Conservation (phyloP, 2,888 invertebrate genomes). For the Lasioglossum calceatum region DNA sequence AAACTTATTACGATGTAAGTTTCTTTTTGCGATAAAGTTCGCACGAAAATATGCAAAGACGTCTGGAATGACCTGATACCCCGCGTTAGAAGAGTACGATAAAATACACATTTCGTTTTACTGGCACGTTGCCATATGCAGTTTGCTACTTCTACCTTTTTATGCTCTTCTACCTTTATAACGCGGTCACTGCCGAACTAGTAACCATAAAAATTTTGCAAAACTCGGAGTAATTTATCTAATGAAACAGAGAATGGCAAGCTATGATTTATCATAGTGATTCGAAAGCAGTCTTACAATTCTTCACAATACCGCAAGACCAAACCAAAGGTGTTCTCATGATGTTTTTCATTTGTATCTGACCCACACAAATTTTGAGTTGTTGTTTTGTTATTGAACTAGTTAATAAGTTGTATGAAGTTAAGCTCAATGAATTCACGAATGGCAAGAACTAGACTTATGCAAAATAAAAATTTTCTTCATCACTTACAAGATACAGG, state of each 20-base stretch:
- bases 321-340: too few relatives aligned
- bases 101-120: constrained; percentile 26
- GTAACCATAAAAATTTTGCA: background rate
- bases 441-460: too few relatives aligned
- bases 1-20: constrained; percentile 3
- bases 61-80: constrained; percentile 18
- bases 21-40: background rate
- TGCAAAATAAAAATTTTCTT: too few relatives aligned
- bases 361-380: too few relatives aligned
- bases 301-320: too few relatives aligned
- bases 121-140: constrained; percentile 12
- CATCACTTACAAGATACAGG: too few relatives aligned
- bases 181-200: background rate
- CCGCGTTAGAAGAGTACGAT: background rate
- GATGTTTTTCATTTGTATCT: too few relatives aligned
- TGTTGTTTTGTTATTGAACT: too few relatives aligned
- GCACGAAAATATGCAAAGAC: constrained; percentile 1
- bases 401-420: too few relatives aligned
- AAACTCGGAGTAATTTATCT: background rate
- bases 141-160: constrained; percentile 4
- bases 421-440: too few relatives aligned
- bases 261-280: background rate
- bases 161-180: background rate
- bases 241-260: background rate
- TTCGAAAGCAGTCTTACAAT: too few relatives aligned